Base-by-base conservation (phyloP, 2,888 invertebrate genomes). In the Scaptomyza tumidula region DNA sequence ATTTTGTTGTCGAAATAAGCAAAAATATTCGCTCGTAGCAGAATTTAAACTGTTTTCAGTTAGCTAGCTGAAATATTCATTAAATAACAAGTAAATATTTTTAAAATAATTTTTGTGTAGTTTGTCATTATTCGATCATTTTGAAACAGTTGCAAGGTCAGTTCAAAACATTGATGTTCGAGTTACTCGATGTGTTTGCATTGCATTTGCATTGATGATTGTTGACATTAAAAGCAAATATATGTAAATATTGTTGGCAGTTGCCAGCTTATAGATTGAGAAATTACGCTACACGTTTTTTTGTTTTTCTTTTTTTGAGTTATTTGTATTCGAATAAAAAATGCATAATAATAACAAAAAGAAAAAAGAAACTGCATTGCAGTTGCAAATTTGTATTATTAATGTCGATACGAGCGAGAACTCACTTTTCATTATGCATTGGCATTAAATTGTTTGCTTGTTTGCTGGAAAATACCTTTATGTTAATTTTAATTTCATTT, bases 171-270 rank as follows among this genome's bases (percentile, higher is more conserved):
- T 75, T 59, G 52, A 49, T 24, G 59, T 48, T 62, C 63, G 69
- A 62, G 33, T 67, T 49, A 48, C 53, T 62, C 58, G 55, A 69
- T 54, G 16, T 71, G 67, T 80, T 86, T 83, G 70, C 75, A 67
- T 62, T 68, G 74, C 66, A 85, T 87, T 85, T 73, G 67, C 79
- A 79, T 87, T 85, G 89, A 87, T 89, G 87, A 89, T 69, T 89
- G 83, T 89, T 87, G 85, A 89, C 88, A 87, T 85, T 73, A 66
- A 79, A 73, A 71, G 77, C 66, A 82, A 85, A 78, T 78, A 7
- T 35, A 3, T 39, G 3, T 73, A 70, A 70, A 69, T 72, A 67
- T 52, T 71, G 66, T 68, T 59, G 71, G 46, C 68, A 62, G 56
- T 66, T 76, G 64, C 46, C 71, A 71, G 78, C 72, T 71, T 69